Conservation (phyloP, 1,140 invertebrate species). For the Pseudobourletiella spinata region DNA sequence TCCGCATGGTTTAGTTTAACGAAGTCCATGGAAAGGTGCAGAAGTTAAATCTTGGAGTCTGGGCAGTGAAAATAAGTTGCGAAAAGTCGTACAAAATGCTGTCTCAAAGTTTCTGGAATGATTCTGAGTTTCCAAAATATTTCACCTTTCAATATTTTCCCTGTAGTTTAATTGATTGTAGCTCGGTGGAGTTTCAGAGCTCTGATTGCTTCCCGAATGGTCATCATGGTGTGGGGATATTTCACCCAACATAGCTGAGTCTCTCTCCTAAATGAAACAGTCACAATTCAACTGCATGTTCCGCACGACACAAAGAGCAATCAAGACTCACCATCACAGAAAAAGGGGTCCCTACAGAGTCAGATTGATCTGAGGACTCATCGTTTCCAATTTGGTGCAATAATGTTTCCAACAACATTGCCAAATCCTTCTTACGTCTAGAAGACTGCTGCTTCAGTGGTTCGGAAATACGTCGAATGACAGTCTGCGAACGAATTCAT, state of each 20-base stretch:
- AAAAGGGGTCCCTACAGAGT: conserved; percentile 16
- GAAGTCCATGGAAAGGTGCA: too few relatives aligned
- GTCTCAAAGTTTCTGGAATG: conserved; percentile 9
- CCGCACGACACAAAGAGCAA: too few relatives aligned
- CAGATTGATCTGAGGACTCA: conserved; percentile 38
- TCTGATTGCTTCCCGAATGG: conserved; percentile 63
- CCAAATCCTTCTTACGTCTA: conserved; percentile 59
- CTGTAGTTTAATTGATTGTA: conserved; percentile 81
- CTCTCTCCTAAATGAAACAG: conserved; percentile 61
- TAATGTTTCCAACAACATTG: conserved; percentile 62
- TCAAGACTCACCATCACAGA: conserved; percentile 20
- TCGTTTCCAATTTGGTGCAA: conserved; percentile 52
- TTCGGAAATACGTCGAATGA: conserved; percentile 48
- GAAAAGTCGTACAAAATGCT: conserved; percentile 7
- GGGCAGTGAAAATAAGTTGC: conserved; percentile 22
- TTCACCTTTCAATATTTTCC: conserved; percentile 65
- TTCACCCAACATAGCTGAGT: conserved; percentile 71
- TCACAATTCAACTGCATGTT: too few relatives aligned
- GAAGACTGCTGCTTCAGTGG: conserved; percentile 45
- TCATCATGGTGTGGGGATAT: conserved; percentile 76
- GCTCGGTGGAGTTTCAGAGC: conserved; percentile 67
- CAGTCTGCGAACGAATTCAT: too few relatives aligned
- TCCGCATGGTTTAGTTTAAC: too few relatives aligned
- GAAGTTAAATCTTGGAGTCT: too few relatives aligned
- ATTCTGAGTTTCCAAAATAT: background rate